Evolutionary conservation across 2,113 vertebrate species (phyloP).

Genomic region (Lophura nycthemera): DNA sequence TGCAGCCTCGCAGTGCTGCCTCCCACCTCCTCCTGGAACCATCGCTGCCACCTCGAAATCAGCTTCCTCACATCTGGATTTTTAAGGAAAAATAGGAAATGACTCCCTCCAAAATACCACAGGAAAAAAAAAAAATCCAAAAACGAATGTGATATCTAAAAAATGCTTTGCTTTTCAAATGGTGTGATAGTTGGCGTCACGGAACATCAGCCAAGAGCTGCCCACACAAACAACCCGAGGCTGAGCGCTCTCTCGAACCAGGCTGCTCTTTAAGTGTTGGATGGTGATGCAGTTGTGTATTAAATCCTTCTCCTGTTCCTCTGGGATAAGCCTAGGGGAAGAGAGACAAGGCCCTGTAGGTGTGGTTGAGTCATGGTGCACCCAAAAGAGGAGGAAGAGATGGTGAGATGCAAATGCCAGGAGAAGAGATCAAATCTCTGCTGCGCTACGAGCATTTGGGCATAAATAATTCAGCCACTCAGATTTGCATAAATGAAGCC

Average conservation of each 20-base stretch:
- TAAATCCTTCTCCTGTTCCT: background rate
- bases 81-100: background rate
- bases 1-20: background rate
- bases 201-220: background rate
- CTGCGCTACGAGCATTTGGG: background rate
- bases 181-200: background rate
- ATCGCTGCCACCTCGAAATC: accelerated
- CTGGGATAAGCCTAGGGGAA: background rate
- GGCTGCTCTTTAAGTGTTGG: background rate
- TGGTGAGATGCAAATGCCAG: background rate
- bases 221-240: background rate
- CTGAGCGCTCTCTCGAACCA: background rate
- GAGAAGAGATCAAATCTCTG: background rate
- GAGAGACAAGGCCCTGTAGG: background rate
- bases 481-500: background rate
- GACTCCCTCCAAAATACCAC: background rate
- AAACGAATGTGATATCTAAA: background rate
- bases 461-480: background rate
- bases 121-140: too few relatives aligned
- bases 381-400: background rate
- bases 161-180: background rate
- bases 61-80: accelerated
- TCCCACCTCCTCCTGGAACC: background rate
- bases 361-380: background rate
- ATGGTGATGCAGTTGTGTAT: background rate